phyloP scores from a whole-genome alignment of 2,113 vertebrate genomes.

The Litocranius walleri region DNA sequence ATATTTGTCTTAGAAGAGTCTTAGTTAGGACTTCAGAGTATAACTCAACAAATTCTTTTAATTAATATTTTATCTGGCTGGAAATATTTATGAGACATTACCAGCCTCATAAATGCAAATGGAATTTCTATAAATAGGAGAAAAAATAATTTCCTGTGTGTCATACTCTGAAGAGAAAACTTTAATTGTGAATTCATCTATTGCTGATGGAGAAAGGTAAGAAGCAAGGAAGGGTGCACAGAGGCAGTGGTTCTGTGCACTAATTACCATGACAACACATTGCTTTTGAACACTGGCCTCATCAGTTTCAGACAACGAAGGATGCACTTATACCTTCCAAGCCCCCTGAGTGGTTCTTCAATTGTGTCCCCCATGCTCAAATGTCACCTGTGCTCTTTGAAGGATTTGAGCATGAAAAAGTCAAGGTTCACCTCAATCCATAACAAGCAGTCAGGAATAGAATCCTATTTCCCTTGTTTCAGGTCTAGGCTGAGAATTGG shows the following conservation, averaged over 20 bases:
- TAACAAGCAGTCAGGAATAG: not conserved
- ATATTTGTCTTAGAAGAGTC: slow-evolving; percentile 56
- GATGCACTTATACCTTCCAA: not conserved
- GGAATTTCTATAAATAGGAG: slow-evolving; percentile 64
- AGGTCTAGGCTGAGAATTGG: not conserved
- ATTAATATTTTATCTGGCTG: slow-evolving; percentile 69
- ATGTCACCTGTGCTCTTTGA: not conserved
- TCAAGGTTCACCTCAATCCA: not conserved
- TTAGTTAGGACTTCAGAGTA: slow-evolving; percentile 32
- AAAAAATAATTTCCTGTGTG: slow-evolving; percentile 50
- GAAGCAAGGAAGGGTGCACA: not conserved
- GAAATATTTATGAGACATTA: slow-evolving; percentile 70
- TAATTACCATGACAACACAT: not conserved
- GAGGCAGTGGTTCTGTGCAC: not conserved
- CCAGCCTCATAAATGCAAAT: slow-evolving; percentile 63
- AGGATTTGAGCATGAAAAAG: not conserved
- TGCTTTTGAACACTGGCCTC: not conserved
- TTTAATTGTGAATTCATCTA: not conserved
- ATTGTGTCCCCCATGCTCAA: not conserved
- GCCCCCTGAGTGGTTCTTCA: not conserved
- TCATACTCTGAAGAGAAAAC: slow-evolving; percentile 26
- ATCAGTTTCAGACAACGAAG: not conserved
- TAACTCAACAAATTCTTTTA: slow-evolving; percentile 48
- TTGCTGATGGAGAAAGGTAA: not conserved
- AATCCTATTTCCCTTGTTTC: not conserved